phyloP scores from a whole-genome alignment of 2,797 vertebrate species.

The Chaetophractus vellerosus region DNA sequence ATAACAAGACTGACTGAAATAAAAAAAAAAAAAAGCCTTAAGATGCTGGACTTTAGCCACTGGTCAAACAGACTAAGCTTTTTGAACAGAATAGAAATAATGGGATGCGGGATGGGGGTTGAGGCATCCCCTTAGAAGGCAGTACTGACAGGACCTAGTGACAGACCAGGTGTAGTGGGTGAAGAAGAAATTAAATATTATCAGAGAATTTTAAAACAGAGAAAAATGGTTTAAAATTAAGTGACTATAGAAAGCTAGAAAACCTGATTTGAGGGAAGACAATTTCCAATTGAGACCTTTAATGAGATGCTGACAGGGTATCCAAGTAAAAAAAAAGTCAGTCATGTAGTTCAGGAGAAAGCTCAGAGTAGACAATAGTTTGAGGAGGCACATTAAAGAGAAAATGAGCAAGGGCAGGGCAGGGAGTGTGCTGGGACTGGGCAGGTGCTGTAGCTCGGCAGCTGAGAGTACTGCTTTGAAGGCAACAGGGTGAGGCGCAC shows the following conservation, averaged over 20 bases:
- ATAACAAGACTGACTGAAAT: not conserved
- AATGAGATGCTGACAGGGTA: not conserved
- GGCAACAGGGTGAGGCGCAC: too few relatives aligned
- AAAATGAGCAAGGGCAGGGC: not conserved
- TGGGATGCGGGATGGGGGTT: too few relatives aligned
- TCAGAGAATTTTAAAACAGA: not conserved
- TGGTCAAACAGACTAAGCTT: not conserved
- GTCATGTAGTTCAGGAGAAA: not conserved
- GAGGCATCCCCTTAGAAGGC: not conserved
- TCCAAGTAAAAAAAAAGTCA: not conserved
- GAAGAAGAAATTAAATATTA: not conserved
- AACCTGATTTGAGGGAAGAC: not conserved
- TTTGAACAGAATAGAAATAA: not conserved
- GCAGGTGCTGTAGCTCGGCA: too few relatives aligned
- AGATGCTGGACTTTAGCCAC: not conserved
- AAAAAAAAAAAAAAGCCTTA: not conserved
- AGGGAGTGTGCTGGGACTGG: too few relatives aligned
- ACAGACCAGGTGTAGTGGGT: not conserved
- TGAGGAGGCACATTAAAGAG: constrained; percentile 10
- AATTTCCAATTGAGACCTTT: not conserved
- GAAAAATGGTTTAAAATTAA: constrained; percentile 18
- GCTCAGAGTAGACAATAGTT: not conserved
- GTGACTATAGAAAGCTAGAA: not conserved
- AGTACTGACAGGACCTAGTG: not conserved
- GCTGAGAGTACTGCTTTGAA: too few relatives aligned